Base-by-base conservation (phyloP, 37 sponge, comb jelly and placozoan genomes). In the Eunapius fragilis region DNA sequence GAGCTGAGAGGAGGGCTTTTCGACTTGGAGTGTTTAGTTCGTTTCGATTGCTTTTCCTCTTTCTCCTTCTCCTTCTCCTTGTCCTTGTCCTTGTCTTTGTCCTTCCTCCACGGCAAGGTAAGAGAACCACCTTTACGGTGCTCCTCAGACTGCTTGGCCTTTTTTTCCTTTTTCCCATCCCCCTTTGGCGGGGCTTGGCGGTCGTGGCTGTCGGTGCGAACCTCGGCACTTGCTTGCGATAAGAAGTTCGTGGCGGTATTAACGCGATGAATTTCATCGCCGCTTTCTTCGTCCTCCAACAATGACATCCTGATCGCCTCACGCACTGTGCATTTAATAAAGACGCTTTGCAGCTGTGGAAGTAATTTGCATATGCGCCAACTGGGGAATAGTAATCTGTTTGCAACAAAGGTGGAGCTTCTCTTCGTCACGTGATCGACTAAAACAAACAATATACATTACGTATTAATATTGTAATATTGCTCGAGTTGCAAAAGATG, bases 401-500 rank as follows among this genome's bases (percentile, higher is more conserved):
- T 2, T 24, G 33, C 7, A 77, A 37, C 38, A 77, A 25, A 48
- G 36, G 78, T 24, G 47, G 24, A 41, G 38, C 26, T 37, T 72
- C 35, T 70, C 28, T 31, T 72, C 17, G 22, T 72, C 84, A 83
- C 74, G 84, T 83, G 84, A 83, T 10, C 72, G 30, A n/a, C 31
- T n/a, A 17, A 37, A 25, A 77, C 78, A 37, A 37, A 47, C 3
- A 73, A 24, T 19, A 19, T 22, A 14, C 22, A 12, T 73, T 24
- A 34, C 27, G 37, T 31, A 34, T 17, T n/a, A 26, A 2, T 37
- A 76, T 31, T n/a, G 4, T 30, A 76, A 10, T n/a, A 76, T 35
- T 27, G 26, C 78, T 7, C 26, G 27, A 77, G 34, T 22, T 47
- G 72, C 30, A 17, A 67, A 82, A 68, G n/a, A 80, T 80, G 81